phyloP scores from a whole-genome alignment of 2,113 vertebrate genomes.

The Steatornis caripensis region DNA sequence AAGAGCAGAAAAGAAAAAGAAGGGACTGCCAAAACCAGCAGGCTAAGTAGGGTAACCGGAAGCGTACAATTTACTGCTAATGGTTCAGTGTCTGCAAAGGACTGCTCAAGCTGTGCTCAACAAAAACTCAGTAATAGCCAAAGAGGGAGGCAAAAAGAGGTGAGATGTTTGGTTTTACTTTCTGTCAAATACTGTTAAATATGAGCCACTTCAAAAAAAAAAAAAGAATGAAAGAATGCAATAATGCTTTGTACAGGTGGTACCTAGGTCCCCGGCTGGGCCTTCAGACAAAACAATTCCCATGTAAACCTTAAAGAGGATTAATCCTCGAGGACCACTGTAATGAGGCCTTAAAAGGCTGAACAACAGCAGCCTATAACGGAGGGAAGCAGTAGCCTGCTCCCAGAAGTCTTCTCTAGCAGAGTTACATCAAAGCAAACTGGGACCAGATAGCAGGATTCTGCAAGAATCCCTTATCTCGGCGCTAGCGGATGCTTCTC shows the following conservation, averaged over 20 bases:
- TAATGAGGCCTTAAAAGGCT: slow-evolving; percentile 89
- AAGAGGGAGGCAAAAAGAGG: slow-evolving; percentile 7
- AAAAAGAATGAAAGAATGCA: not conserved
- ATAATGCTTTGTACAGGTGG: slow-evolving; percentile 75
- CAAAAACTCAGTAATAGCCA: not conserved
- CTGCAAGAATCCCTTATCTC: slow-evolving; percentile 94
- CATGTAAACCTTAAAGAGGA: slow-evolving; percentile 91
- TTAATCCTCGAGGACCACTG: slow-evolving; percentile 87
- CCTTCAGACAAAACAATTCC: slow-evolving; percentile 82
- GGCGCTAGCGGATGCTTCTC: slow-evolving; percentile 83
- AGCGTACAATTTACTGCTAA: not conserved
- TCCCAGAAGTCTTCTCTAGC: slow-evolving; percentile 85
- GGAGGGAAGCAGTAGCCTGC: slow-evolving; percentile 74
- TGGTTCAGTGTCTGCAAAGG: not conserved
- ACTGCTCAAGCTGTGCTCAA: slow-evolving; percentile 43
- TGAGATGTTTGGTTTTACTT: not conserved
- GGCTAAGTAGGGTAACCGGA: slow-evolving; percentile 6
- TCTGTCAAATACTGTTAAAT: slow-evolving; percentile 24
- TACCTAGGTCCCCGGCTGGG: slow-evolving; percentile 63
- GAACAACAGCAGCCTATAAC: slow-evolving; percentile 80
- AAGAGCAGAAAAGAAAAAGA: not conserved
- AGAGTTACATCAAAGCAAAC: slow-evolving; percentile 93
- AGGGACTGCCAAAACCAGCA: slow-evolving; percentile 24
- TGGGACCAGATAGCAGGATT: slow-evolving; percentile 83
- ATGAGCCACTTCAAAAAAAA: not conserved